phyloP scores from a whole-genome alignment of 2,113 vertebrate species.

The Mastomys coucha region DNA sequence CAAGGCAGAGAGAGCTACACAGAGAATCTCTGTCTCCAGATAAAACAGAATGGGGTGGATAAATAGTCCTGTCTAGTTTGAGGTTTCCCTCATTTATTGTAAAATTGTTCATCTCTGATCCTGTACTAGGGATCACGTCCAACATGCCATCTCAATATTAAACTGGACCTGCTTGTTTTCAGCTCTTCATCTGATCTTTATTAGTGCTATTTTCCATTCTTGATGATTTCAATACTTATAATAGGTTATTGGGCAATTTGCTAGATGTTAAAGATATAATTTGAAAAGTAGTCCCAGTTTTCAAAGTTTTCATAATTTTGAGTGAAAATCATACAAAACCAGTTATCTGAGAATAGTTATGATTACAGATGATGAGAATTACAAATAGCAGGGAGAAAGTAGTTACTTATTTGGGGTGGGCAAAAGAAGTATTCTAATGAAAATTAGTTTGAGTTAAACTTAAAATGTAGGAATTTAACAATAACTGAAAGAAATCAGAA shows the following conservation, averaged over 20 bases:
- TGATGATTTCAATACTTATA: neutral
- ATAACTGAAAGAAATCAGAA: neutral
- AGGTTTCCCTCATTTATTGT: neutral
- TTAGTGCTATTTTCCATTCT: neutral
- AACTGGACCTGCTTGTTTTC: neutral
- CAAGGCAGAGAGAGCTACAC: too few species aligned
- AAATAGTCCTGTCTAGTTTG: neutral
- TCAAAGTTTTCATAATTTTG: neutral
- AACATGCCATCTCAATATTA: neutral
- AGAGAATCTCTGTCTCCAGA: too few species aligned
- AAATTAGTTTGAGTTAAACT: neutral
- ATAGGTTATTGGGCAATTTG: neutral
- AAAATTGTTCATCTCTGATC: neutral
- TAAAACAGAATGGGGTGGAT: neutral
- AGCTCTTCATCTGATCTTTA: conserved; percentile 18
- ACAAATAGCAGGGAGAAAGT: conserved; percentile 15
- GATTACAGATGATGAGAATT: neutral
- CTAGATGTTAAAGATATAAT: neutral
- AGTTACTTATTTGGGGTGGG: neutral
- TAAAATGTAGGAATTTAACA: neutral
- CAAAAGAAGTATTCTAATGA: neutral
- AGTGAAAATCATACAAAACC: neutral
- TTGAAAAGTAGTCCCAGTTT: neutral
- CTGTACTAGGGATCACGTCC: neutral
- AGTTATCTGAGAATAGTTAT: neutral